Base-by-base conservation (phyloP, 2,113 vertebrate genomes). In the Panthera uncia region DNA sequence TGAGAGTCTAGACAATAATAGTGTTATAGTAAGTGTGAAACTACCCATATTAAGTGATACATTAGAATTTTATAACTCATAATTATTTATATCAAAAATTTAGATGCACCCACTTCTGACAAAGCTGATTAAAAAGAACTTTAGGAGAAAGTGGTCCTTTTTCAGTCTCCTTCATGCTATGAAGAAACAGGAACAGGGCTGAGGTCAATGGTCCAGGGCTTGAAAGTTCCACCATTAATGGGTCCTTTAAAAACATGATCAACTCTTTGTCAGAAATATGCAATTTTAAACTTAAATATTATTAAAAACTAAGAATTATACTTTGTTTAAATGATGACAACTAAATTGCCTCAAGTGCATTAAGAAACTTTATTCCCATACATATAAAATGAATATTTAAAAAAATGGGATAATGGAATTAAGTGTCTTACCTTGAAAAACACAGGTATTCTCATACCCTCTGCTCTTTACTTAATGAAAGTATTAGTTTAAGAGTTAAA, bases 41-140 rank as follows among this genome's bases (percentile, higher is more conserved):
- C 4, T n/a, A 85, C 21, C 89, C 81, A 38, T 19, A 14, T 45
- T 79, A 92, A 93, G 29, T 65, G 27, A 80, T 36, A 27, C 1
- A 31, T 71, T 21, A 89, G 18, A 73, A 45, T 85, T 95, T 78
- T 74, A 7, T 85, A 93, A 86, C 33, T 89, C 31, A 68, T 45
- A 38, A 78, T 50, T 94, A 82, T 36, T 96, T 92, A 55, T 50
- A 87, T 79, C 74, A 92, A 97, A 41, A 94, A 78, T 13, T 4
- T 25, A 97, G 63, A 52, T 95, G 45, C 71, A 98, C 99, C 93
- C 99, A 99, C 99, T 99, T 99, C 96, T 99, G 99, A 98, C 99
- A 99, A 95, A 99, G 99, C 98, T 99, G 99, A 98, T 99, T 99
- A 98, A 99, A 99, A 89, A 99, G 99, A 86, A 99, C 98, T 98